Evolutionary conservation across 2,113 vertebrate genomes (phyloP), one percentile per base, ranked within the genome.

Genomic region (Notothenia rossii): DNA sequence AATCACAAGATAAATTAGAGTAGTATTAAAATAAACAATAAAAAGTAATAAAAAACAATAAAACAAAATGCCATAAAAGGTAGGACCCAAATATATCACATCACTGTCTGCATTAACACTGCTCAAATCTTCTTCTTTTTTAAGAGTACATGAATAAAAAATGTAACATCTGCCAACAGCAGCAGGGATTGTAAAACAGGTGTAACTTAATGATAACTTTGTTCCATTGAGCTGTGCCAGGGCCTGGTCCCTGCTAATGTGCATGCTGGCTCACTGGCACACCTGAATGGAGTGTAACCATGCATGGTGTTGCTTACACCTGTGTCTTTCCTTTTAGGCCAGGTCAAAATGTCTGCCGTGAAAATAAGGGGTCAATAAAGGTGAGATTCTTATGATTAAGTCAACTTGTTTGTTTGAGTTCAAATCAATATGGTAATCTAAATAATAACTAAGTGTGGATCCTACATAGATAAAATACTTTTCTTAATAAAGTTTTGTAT

Each of bases 151-250:
- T 13, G 25, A 2, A 17, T n/a, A 22, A 66, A 33, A 33, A 5
- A 67, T 22, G 18, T n/a, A 11, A 17, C 20, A 51, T 48, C 36
- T 46, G 40, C 43, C 63, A 45, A 36, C 61, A 51, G 33, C n/a
- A 54, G 62, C 77, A 61, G 40, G 48, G 55, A 51, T n/a, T 58
- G 43, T 50, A 22, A 63, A 71, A 79, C 67, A 50, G 51, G 59
- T 58, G 67, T 45, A 51, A 63, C 49, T 69, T 74, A 54, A 81
- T 62, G 62, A 81, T 55, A 67, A 22, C 49, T 59, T 33, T 11
- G 48, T 75, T 82, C 29, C 72, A 70, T 49, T 49, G 5, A 17
- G 29, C 15, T 56, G 45, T 33, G 45, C 58, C 50, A 15, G 25
- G 20, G 43, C 25, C 63, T 62, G 25, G 56, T 29, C 25, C 51